phyloP scores from a whole-genome alignment of 2,113 vertebrate species.

The Oceanites oceanicus region DNA sequence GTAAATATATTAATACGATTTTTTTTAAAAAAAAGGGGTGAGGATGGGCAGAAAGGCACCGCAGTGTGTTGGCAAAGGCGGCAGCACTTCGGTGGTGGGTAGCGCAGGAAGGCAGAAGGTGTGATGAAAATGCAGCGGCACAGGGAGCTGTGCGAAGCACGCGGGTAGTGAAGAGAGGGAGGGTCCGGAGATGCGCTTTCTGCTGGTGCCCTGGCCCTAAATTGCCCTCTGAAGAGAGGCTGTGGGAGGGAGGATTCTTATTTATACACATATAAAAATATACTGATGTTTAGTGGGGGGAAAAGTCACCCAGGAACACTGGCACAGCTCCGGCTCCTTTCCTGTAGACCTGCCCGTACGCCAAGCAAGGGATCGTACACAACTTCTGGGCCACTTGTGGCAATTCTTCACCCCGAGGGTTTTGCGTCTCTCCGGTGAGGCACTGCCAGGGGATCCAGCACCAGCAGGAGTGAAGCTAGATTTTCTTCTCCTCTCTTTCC shows the following conservation, averaged over 20 bases:
- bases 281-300: background rate
- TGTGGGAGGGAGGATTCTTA: background rate
- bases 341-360: rapidly evolving
- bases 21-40: background rate
- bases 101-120: background rate
- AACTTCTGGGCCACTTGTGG: background rate
- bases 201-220: background rate
- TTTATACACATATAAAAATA: background rate
- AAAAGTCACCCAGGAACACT: background rate
- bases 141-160: background rate
- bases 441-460: background rate
- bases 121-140: background rate
- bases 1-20: background rate
- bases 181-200: background rate
- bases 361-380: background rate
- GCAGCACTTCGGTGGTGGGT: background rate
- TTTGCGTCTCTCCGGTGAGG: background rate
- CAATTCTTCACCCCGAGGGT: background rate
- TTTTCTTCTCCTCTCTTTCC: background rate
- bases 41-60: background rate
- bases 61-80: background rate
- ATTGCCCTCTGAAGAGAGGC: background rate
- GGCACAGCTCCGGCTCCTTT: background rate
- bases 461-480: background rate
- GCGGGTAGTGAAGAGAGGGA: background rate